Evolutionary conservation across 2,888 invertebrate genomes (phyloP), one percentile per base, ranked within the genome.

Genomic region (Pachydiplax longipennis): DNA sequence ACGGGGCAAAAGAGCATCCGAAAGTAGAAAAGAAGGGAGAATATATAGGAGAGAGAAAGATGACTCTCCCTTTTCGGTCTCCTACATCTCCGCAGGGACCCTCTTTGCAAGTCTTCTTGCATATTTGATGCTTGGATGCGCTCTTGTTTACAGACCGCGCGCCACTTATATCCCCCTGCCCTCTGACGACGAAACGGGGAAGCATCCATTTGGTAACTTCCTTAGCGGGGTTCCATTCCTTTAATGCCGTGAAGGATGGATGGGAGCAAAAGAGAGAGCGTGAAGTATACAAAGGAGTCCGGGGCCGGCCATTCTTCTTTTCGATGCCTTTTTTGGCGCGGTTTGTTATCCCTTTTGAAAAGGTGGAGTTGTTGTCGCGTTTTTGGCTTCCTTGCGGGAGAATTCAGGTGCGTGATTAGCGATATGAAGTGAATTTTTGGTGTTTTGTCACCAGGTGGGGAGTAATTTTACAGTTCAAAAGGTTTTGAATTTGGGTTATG

Each of bases 201-300:
- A 61, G 87, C 61, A 87, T 87, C 87, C 87, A 87, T 87, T 87
- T 87, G 53, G 61, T 87, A 61, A 87, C 87, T 87, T 87, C 87
- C 61, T 87, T 87, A 58, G 87, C 35, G 61, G n/a, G 12, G 15
- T 6, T 18, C 58, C 22, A 53, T 48, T 18, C 83, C 83, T 53
- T 35, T 73, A 73, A 73, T 73, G 73, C 25, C 73, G 73, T 73
- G 73, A 65, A 65, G 65, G 73, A 73, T 73, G 73, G 73, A 65
- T 65, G 65, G n/a, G 10, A 2, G 25, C 12, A 10, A 73, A 73
- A 73, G 73, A 73, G 73, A 31, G 25, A 31, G 73, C 31, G 73
- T 25, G 73, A 73, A 73, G 73, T 73, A 73, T 25, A 73, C 73
- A 73, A 73, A 73, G 73, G 73, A 31, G 73, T 31, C 10, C 8